Evolutionary conservation across 2,113 vertebrate genomes (phyloP), one percentile per base, ranked within the genome.

Genomic region (Zosterops lateralis): DNA sequence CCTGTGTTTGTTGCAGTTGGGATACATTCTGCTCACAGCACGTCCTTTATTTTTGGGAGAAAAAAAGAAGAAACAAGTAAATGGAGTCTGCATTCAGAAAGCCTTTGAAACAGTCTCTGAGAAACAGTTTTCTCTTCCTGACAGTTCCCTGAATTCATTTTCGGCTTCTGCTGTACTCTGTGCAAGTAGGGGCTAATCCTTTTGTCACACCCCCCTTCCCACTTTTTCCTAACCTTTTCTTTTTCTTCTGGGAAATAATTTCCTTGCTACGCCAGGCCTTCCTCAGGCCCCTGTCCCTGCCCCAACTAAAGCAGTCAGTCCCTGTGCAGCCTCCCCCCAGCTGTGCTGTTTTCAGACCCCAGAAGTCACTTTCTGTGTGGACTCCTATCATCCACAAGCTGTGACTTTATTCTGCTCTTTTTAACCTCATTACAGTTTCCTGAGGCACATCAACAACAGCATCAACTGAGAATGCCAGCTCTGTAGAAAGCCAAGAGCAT

Each of bases 61-160:
- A 86, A 92, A 75, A 67, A n/a, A 38, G n/a, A 71, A 76, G 40
- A 80, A 68, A 72, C 13, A 86, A 83, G 36, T 87, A 85, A 89
- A 90, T 47, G 66, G 57, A 93, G 60, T 60, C 66, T 74, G 53
- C 57, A 87, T 84, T 61, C 82, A 92, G 74, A 50, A 91, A 66
- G 47, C 40, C 44, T 91, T 90, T 93, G 67, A 90, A 87, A 90
- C 26, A 62, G 77, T 58, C 64, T 70, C 67, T 48, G 75, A 92
- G 70, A 83, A 90, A 84, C 47, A 54, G 40, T 74, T 87, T 87
- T 89, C 20, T 78, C 80, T 45, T 42, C 28, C 74, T 83, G 74
- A 36, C 82, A 92, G 40, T 67, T 78, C 57, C 11, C 64, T 0
- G 0, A 42, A 48, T 77, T 90, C 2, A 25, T 78, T 96, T 89